Evolutionary conservation across 2,797 vertebrate genomes (phyloP), one percentile per base, ranked within the genome.

Genomic region (Ispidina lecontei): DNA sequence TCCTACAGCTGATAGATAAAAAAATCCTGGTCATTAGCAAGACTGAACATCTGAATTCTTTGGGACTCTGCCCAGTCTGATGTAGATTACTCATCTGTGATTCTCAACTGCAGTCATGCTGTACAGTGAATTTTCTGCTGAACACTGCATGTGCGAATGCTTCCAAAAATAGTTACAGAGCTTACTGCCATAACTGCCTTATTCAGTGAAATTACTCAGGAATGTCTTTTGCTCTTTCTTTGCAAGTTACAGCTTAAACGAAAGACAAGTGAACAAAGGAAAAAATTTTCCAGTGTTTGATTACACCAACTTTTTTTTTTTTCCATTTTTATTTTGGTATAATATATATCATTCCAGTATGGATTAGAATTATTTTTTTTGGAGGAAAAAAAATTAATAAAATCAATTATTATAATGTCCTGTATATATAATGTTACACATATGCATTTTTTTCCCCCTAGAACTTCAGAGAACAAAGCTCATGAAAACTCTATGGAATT

Each of bases 51-150:
- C 78, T 89, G 78, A 94, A 85, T 85, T 85, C 31, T 71, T 88
- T 96, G 94, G 90, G 81, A 87, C 28, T 80, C 23, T 94, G 78
- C 91, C 86, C 90, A 90, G 76, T 54, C 86, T 93, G 67, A 63
- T 85, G 78, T 43, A 77, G 84, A 93, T 94, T 94, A 95, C 78
- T 93, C 90, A 91, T 89, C 81, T 94, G 62, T 94, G 81, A 84
- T 83, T 77, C 58, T 83, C 81, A 63, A 22, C 39, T 7, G 63
- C 73, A 86, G 76, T 84, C 74, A 81, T 76, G 60, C 23, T 60
- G n/a, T 84, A 91, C 55, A 55, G 81, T 69, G 84, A 85, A 59
- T 92, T 95, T 96, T 92, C 62, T 94, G 87, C 89, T 93, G 91
- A 95, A 85, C 59, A 26, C 31, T 91, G 65, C 43, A 71, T 75